Percentiles rank a stretch among this genome's conserved stretches.
Evolutionary conservation across 2,797 vertebrate species (phyloP).

Genomic region (Apogon hyalosoma): DNA sequence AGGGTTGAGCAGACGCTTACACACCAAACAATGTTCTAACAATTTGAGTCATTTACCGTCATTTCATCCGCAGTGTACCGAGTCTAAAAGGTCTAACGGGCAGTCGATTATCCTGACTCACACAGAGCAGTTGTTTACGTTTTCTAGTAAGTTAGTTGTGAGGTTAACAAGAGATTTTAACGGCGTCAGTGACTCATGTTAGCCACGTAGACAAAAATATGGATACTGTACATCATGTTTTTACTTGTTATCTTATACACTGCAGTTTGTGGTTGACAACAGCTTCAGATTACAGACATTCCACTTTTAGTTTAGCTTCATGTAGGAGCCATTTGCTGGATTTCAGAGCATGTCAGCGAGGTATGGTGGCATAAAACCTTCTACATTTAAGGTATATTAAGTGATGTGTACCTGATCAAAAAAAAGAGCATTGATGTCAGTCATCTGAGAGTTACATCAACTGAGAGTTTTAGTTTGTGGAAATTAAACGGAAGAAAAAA

Average conservation of each 20-base stretch:
- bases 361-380: not conserved
- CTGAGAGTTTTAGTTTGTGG: slow-evolving; percentile 20
- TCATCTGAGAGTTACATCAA: slow-evolving; percentile 12
- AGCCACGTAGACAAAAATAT: slow-evolving; percentile 1
- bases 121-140: slow-evolving; percentile 37
- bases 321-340: no score
- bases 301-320: no score
- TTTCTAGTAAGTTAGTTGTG: slow-evolving; percentile 19
- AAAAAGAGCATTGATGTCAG: not conserved
- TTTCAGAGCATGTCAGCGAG: no score
- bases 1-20: slow-evolving; percentile 18
- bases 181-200: not conserved
- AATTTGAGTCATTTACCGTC: slow-evolving; percentile 41
- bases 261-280: no score
- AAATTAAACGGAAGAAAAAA: slow-evolving; percentile 1
- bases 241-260: no score
- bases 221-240: not conserved
- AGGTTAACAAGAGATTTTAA: slow-evolving; percentile 24
- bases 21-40: slow-evolving; percentile 8
- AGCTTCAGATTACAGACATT: no score
- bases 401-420: slow-evolving; percentile 1
- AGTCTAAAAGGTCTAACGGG: slow-evolving; percentile 19
- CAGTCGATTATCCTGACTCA: slow-evolving; percentile 37
- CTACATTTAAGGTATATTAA: not conserved
- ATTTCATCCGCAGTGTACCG: slow-evolving; percentile 17